A percentile compares a stretch with the other conserved stretches of the same genome.
These are phyloP conservation scores for Ennomos fuscantarius DNA, from an alignment of 2,888 invertebrate species.

Conservation along the genomic window DNA sequence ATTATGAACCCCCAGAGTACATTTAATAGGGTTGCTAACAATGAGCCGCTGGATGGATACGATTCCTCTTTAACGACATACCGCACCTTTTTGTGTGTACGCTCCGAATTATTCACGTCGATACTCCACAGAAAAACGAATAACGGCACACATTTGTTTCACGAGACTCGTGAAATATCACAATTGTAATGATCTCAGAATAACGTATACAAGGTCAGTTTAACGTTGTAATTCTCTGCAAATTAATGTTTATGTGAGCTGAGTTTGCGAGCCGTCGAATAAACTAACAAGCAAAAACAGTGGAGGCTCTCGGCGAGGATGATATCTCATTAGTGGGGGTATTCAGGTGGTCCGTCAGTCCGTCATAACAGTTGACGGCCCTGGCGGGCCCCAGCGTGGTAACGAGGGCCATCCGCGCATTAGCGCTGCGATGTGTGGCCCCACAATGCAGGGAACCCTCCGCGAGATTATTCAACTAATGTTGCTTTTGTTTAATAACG, in stretches of 20 bases:
- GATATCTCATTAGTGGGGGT: conserved; percentile 34
- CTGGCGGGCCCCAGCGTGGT: conserved; percentile 4
- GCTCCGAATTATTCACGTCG: conserved; percentile 34
- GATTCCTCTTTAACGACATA: conserved; percentile 31
- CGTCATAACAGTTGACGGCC: conserved; percentile 13
- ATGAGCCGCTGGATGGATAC: conserved; percentile 42
- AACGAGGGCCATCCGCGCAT: conserved; percentile 16
- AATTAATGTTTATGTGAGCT: conserved; percentile 23
- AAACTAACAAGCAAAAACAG: conserved; percentile 36
- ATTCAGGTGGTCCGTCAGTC: conserved; percentile 27
- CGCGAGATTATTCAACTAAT: conserved; percentile 52
- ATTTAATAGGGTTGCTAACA: conserved; percentile 53
- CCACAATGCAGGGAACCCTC: conserved; percentile 17
- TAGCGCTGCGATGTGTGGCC: conserved; percentile 18
- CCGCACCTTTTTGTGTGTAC: conserved; percentile 30
- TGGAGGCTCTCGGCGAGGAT: conserved; percentile 19
- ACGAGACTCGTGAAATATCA: conserved; percentile 6
- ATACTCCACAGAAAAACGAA: conserved; percentile 24
- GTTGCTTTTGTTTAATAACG: conserved; percentile 60
- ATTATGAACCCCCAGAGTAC: conserved; percentile 56
- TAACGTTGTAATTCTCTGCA: conserved; percentile 10
- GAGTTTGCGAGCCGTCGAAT: conserved; percentile 24
- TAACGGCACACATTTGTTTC: conserved; percentile 21
- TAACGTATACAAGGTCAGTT: conserved; percentile 5
- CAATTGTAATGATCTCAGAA: conserved; percentile 10